Conservation (phyloP, 1,140 invertebrate species). For the Papilio helenus region DNA sequence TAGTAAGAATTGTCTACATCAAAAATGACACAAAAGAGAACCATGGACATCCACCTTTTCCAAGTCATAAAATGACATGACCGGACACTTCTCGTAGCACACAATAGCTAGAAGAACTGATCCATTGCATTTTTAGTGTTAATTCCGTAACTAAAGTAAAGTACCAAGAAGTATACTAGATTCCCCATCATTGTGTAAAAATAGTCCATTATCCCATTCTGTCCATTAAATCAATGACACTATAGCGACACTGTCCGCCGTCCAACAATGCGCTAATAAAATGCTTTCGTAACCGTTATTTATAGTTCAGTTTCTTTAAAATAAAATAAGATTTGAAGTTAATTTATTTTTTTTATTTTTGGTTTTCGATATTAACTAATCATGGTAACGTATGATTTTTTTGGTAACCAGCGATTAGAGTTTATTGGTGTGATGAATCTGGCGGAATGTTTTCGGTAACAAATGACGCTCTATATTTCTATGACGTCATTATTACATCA, state of each 20-base stretch:
- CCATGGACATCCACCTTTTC: too few relatives aligned
- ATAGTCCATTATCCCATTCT: slow-evolving; percentile 23
- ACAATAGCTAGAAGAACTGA: too few relatives aligned
- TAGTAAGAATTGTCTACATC: too few relatives aligned
- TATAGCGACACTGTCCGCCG: not conserved
- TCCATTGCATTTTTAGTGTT: too few relatives aligned
- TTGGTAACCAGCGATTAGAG: not conserved
- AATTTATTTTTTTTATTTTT: not conserved
- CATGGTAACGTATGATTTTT: not conserved
- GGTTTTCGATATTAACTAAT: not conserved
- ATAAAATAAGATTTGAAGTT: not conserved
- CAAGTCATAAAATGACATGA: too few relatives aligned
- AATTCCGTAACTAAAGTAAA: not conserved
- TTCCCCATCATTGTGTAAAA: not conserved
- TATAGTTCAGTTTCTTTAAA: not conserved
- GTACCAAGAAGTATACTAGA: not conserved
- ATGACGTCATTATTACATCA: too few relatives aligned
- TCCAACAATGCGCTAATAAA: slow-evolving; percentile 15
- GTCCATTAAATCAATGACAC: slow-evolving; percentile 12
- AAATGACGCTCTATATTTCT: too few relatives aligned
- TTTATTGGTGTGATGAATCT: too few relatives aligned
- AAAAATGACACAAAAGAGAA: too few relatives aligned
- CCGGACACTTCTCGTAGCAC: too few relatives aligned
- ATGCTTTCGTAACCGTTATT: slow-evolving; percentile 7
- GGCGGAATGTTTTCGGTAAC: too few relatives aligned